Evolutionary conservation across 2,113 vertebrate genomes (phyloP).

Genomic region (Neogobius melanostomus): DNA sequence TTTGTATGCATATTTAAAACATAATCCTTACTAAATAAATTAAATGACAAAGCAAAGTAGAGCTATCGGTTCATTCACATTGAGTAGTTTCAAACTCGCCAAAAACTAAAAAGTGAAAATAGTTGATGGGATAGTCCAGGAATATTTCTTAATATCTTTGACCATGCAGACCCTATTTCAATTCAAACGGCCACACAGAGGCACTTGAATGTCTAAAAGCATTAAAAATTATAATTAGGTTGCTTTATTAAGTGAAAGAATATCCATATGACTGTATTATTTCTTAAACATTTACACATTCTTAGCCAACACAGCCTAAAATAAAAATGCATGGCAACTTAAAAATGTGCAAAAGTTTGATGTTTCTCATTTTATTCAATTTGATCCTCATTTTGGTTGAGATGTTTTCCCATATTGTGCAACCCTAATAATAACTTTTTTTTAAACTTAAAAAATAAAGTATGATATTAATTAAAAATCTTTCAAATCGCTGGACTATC

Average conservation of each 20-base stretch:
- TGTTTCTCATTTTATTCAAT: too few species aligned
- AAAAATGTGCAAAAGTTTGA: too few species aligned
- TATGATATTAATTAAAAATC: neutral
- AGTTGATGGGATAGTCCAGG: neutral
- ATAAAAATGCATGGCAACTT: too few species aligned
- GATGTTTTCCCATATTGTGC: too few species aligned
- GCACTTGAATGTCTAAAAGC: neutral
- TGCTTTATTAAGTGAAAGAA: too few species aligned
- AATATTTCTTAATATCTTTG: too few species aligned
- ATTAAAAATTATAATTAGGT: too few species aligned
- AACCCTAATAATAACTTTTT: too few species aligned
- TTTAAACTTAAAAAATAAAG: neutral
- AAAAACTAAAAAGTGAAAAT: slow-evolving; percentile 11
- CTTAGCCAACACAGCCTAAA: too few species aligned
- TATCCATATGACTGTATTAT: too few species aligned
- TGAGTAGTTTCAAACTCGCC: slow-evolving; percentile 58
- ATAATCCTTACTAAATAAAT: slow-evolving; percentile 66
- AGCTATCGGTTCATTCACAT: slow-evolving; percentile 43
- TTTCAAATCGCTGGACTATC: neutral
- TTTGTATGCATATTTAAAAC: slow-evolving; percentile 9
- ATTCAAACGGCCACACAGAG: neutral
- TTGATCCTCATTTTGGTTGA: too few species aligned
- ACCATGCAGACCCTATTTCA: neutral
- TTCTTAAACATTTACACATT: too few species aligned
- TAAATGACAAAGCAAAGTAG: slow-evolving; percentile 41